Conservation (phyloP, 64 coral and sea anemone genomes). For the Actinia tenebrosa region DNA sequence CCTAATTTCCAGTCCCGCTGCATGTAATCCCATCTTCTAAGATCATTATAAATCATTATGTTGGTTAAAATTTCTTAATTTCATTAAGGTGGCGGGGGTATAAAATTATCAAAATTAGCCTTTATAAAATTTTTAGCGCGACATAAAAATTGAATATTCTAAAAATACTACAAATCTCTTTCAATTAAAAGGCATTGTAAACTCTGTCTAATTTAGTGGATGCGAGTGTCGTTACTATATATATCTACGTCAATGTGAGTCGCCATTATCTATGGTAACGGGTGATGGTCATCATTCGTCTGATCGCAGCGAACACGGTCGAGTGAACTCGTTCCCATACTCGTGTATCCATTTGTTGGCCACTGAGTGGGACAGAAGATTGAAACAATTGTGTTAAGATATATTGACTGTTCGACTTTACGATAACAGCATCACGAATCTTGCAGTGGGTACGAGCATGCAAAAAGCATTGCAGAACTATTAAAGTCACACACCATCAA, state of each 20-base stretch:
- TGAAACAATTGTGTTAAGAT: no score
- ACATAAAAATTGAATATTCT: not conserved
- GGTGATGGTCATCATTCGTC: slow-evolving; percentile 10
- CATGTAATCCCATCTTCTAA: no score
- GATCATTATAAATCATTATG: no score
- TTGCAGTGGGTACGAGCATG: no score
- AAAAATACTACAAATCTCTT: not conserved
- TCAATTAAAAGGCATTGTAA: not conserved
- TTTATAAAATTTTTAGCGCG: not conserved
- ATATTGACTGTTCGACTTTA: no score
- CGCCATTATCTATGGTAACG: not conserved
- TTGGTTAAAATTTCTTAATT: no score
- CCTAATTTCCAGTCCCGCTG: no score
- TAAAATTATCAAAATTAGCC: not conserved
- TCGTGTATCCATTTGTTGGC: slow-evolving; percentile 66
- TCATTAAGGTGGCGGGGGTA: not conserved
- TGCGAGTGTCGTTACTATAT: not conserved
- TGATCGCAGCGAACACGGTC: slow-evolving; percentile 30
- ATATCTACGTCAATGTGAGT: not conserved
- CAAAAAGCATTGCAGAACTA: no score
- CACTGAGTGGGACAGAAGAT: slow-evolving; percentile 9
- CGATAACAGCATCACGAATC: no score
- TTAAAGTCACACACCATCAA: no score
- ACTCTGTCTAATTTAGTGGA: not conserved
- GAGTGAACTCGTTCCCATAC: slow-evolving; percentile 44